Percentiles rank a stretch among this genome's conserved stretches.
These are phyloP conservation scores for Pica pica DNA, from an alignment of 2,113 vertebrate genomes.

Conservation along the genomic window DNA sequence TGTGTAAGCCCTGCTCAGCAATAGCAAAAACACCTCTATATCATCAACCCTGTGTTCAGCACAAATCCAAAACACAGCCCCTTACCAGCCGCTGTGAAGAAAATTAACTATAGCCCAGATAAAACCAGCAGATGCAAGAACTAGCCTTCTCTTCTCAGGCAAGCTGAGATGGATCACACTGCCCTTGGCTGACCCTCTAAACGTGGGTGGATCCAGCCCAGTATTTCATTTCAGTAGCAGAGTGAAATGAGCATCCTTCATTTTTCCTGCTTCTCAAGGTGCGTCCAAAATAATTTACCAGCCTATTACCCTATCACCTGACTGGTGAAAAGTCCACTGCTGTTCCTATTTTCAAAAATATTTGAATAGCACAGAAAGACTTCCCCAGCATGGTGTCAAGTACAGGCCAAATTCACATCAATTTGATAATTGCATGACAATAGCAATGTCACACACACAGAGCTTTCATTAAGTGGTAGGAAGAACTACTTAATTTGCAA, in stretches of 20 bases:
- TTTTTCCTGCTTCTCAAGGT: not conserved
- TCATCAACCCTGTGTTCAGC: not conserved
- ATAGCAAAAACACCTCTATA: not conserved
- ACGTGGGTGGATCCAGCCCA: not conserved
- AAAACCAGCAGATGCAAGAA: not conserved
- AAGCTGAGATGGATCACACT: not conserved
- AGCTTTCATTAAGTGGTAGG: not conserved
- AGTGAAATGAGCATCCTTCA: not conserved
- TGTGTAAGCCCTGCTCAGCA: not conserved
- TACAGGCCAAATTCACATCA: not conserved
- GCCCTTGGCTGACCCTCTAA: not conserved
- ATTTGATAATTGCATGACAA: not conserved
- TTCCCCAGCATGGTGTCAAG: not conserved
- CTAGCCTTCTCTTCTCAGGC: not conserved
- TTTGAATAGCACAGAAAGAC: not conserved
- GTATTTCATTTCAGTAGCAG: not conserved
- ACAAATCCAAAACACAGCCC: not conserved
- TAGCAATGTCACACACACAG: not conserved
- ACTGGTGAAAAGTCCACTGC: not conserved
- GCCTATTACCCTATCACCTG: not conserved
- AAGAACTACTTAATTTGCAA: constrained; percentile 11
- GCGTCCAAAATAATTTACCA: not conserved
- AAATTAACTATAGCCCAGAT: not conserved
- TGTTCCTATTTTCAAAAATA: not conserved
- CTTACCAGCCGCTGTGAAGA: not conserved